Percentiles rank a stretch among this genome's conserved stretches.
Conservation (phyloP, 2,888 invertebrate species). For the Netelia fuscicornis region DNA sequence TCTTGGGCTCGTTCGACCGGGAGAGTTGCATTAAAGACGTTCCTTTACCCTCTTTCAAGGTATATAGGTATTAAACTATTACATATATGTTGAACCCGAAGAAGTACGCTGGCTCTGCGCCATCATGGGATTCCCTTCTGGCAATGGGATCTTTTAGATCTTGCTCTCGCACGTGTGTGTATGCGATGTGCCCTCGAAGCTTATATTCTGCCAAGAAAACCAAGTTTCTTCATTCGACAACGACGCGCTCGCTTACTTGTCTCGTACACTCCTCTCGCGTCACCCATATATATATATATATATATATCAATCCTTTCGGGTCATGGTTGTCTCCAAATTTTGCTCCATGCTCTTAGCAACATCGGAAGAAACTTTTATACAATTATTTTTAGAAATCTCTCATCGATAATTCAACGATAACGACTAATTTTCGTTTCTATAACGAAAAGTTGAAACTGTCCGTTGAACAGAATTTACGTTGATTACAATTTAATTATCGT, state of each 20-base stretch:
- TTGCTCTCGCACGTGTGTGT: conserved; percentile 31
- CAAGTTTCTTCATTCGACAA: conserved; percentile 52
- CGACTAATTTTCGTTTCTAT: neutral
- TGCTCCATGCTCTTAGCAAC: neutral
- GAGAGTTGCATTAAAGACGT: conserved; percentile 62
- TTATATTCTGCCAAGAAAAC: conserved; percentile 62
- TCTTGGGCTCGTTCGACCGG: conserved; percentile 56
- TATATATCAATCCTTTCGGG: conserved; percentile 25
- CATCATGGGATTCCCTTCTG: conserved; percentile 66
- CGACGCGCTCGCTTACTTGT: neutral
- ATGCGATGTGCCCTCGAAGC: conserved; percentile 1
- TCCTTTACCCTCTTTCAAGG: conserved; percentile 59
- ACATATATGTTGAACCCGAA: conserved; percentile 65
- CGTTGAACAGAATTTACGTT: too few species aligned
- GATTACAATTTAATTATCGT: too few species aligned
- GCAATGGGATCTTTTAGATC: conserved; percentile 63
- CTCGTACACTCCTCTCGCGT: conserved; percentile 26
- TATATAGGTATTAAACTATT: conserved; percentile 73
- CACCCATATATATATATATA: neutral
- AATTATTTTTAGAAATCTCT: neutral
- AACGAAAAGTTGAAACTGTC: too few species aligned
- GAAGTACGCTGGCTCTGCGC: conserved; percentile 66
- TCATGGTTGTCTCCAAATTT: neutral
- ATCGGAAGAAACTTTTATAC: neutral
- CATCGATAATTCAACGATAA: neutral